Evolutionary conservation across 1,140 invertebrate species (phyloP).

Genomic region (Eufriesea mexicana): DNA sequence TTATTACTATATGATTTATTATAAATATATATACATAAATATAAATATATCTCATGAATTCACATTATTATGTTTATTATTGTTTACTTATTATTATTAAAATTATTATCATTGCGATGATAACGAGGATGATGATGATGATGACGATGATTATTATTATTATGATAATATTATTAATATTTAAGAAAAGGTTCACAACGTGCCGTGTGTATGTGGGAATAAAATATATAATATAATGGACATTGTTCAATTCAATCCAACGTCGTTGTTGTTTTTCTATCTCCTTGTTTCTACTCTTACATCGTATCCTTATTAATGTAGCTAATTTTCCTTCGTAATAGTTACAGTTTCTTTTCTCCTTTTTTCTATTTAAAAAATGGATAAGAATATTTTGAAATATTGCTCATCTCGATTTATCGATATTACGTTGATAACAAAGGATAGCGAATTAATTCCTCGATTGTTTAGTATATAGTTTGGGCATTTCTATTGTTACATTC

Average conservation of each 20-base stretch:
- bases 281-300: slow-evolving; percentile 4
- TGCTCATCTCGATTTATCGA: too few species aligned
- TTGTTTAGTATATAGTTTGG: neutral
- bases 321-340: neutral
- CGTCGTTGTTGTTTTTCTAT: slow-evolving; percentile 64
- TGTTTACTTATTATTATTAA: slow-evolving; percentile 74
- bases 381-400: too few species aligned
- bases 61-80: slow-evolving; percentile 78
- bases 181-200: slow-evolving; percentile 92
- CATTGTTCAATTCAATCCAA: slow-evolving; percentile 88
- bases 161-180: slow-evolving; percentile 84
- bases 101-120: slow-evolving; percentile 71
- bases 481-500: neutral
- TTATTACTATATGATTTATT: slow-evolving; percentile 81
- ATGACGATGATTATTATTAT: slow-evolving; percentile 79
- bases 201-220: slow-evolving; percentile 93
- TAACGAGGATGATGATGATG: slow-evolving; percentile 66
- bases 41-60: slow-evolving; percentile 76
- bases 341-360: neutral
- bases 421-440: neutral
- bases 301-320: neutral
- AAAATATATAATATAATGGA: slow-evolving; percentile 91
- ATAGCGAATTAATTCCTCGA: neutral
- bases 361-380: too few species aligned
- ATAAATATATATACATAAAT: slow-evolving; percentile 74